phyloP scores from a whole-genome alignment of 2,113 vertebrate species.

The Mola mola region DNA sequence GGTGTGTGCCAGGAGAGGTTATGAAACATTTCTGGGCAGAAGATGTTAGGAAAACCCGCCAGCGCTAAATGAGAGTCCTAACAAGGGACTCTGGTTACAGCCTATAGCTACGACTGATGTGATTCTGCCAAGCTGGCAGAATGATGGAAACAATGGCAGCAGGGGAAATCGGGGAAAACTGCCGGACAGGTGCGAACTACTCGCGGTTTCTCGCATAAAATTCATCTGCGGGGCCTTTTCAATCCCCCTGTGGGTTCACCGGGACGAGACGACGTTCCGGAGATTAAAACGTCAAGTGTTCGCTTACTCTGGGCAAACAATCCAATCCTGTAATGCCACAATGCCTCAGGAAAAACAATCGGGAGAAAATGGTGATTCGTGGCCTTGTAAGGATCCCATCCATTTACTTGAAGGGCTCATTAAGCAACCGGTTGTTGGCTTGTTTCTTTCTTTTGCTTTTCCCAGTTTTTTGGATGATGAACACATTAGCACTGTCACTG shows the following conservation, averaged over 20 bases:
- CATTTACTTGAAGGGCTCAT: too few species aligned
- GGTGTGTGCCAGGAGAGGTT: conserved; percentile 42
- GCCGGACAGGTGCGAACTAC: conserved; percentile 48
- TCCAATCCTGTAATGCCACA: background rate
- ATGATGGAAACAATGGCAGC: conserved; percentile 29
- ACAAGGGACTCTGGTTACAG: too few species aligned
- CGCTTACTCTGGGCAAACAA: conserved; percentile 12
- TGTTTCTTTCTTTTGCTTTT: too few species aligned
- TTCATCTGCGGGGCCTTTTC: conserved; percentile 3
- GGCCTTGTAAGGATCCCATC: too few species aligned
- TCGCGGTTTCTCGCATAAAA: conserved; percentile 4
- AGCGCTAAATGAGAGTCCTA: too few species aligned
- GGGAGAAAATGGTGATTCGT: conserved; percentile 35
- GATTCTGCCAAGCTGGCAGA: conserved; percentile 18
- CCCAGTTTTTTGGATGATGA: too few species aligned
- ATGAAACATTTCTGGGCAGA: conserved; percentile 49
- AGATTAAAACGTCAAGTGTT: conserved; percentile 42
- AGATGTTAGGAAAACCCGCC: too few species aligned
- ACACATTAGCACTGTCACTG: too few species aligned
- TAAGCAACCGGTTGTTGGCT: too few species aligned
- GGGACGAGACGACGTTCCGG: conserved; percentile 6
- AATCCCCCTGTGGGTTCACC: conserved; percentile 15
- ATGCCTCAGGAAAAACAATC: conserved; percentile 17
- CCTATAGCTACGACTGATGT: too few species aligned
- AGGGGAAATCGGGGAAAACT: conserved; percentile 28